These are phyloP conservation scores for Rhamphomyia laevipes DNA, from an alignment of 2,888 invertebrate species.

Conservation along the genomic window DNA sequence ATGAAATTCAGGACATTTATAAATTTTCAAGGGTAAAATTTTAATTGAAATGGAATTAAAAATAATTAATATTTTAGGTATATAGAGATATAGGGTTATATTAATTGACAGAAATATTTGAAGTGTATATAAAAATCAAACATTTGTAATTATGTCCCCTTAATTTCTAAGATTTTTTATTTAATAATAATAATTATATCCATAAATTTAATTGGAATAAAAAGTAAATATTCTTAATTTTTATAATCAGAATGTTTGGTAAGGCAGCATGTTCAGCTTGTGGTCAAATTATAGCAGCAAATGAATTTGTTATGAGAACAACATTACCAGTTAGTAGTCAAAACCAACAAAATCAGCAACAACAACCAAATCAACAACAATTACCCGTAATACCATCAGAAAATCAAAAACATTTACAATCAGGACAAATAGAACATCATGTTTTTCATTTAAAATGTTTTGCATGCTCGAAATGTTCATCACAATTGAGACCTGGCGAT, in stretches of 20 bases:
- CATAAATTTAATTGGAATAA: too few species aligned
- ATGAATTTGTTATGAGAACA: slow-evolving; percentile 77
- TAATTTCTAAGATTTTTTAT: too few species aligned
- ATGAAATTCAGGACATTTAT: too few species aligned
- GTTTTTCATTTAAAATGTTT: slow-evolving; percentile 93
- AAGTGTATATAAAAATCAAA: too few species aligned
- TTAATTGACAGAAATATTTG: too few species aligned
- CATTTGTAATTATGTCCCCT: too few species aligned
- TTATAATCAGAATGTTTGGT: slow-evolving; percentile 69
- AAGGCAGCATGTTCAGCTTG: slow-evolving; percentile 81
- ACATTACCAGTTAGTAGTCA: slow-evolving; percentile 22
- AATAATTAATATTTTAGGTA: too few species aligned
- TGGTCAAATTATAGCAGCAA: slow-evolving; percentile 79
- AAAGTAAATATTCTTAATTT: too few species aligned
- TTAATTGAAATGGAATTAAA: too few species aligned
- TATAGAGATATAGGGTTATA: too few species aligned
- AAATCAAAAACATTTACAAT: slow-evolving; percentile 19
- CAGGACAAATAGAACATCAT: slow-evolving; percentile 42
- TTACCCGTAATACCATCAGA: slow-evolving; percentile 17
- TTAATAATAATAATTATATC: too few species aligned
- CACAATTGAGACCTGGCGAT: slow-evolving; percentile 78
- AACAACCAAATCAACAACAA: slow-evolving; percentile 30
- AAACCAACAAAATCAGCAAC: slow-evolving; percentile 21
- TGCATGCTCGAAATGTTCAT: slow-evolving; percentile 82
- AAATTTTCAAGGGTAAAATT: too few species aligned